A percentile compares a stretch with the other conserved stretches of the same genome.
These are phyloP conservation scores for Montipora sp. DNA, from an alignment of 64 coral and sea anemone genomes.

Conservation along the genomic window DNA sequence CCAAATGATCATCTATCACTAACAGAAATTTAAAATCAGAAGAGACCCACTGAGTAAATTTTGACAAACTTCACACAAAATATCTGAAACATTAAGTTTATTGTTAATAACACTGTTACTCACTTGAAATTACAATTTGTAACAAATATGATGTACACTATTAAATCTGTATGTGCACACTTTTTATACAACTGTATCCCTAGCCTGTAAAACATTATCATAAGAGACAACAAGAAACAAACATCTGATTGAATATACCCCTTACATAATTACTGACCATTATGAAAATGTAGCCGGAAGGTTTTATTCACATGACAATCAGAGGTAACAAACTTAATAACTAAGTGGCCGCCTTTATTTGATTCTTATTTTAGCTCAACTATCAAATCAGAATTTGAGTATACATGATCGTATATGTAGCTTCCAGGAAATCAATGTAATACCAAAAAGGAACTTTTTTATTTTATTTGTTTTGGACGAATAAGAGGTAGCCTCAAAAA, in stretches of 20 bases:
- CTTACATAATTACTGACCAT: slow-evolving; percentile 13
- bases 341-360: slow-evolving; percentile 4
- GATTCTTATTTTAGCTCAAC: slow-evolving; percentile 2
- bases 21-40: background rate
- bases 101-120: background rate
- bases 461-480: background rate
- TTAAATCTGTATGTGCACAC: slow-evolving; percentile 5
- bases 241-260: slow-evolving; percentile 17
- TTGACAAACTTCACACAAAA: background rate
- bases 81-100: background rate
- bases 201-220: slow-evolving; percentile 5
- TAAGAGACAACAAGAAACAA: slow-evolving; percentile 23
- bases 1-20: background rate
- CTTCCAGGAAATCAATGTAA: slow-evolving; percentile 16
- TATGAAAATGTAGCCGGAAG: background rate
- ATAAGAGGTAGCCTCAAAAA: background rate
- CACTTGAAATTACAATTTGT: slow-evolving; percentile 22
- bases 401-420: slow-evolving; percentile 22
- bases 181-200: background rate
- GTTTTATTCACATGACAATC: slow-evolving; percentile 20
- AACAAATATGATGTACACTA: background rate
- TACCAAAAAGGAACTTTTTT: slow-evolving; percentile 1
- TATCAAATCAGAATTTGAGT: slow-evolving; percentile 14
- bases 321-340: slow-evolving; percentile 1
- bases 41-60: background rate